phyloP scores from a whole-genome alignment of 2,888 invertebrate species.

The Campaea margaritaria region DNA sequence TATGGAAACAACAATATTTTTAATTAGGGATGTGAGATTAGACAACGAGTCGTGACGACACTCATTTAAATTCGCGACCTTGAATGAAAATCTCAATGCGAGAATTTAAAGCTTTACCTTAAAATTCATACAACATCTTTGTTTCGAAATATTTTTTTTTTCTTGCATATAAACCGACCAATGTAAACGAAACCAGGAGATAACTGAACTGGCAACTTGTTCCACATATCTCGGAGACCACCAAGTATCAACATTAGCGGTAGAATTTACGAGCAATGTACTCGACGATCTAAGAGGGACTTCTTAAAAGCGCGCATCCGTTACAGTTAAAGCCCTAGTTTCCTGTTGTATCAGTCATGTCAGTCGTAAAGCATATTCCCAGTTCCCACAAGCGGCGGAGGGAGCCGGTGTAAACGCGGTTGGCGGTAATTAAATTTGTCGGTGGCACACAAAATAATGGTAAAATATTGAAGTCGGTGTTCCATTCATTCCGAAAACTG shows the following conservation, averaged over 20 bases:
- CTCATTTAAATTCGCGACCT: too few species aligned
- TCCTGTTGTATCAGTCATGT: conserved; percentile 46
- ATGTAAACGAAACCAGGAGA: conserved; percentile 3
- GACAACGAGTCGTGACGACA: too few species aligned
- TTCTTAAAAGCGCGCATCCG: conserved; percentile 42
- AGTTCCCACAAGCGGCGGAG: conserved; percentile 56
- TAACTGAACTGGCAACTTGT: conserved; percentile 6
- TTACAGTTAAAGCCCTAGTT: conserved; percentile 41
- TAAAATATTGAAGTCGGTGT: conserved; percentile 42
- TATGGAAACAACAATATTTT: background rate
- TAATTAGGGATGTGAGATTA: too few species aligned
- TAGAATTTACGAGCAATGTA: conserved; percentile 38
- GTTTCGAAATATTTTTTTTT: background rate
- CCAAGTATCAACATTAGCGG: conserved; percentile 27
- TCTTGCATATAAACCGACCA: background rate
- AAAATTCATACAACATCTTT: background rate
- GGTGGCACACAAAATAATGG: conserved; percentile 44
- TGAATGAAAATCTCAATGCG: too few species aligned
- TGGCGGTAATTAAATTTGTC: conserved; percentile 56
- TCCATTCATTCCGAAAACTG: conserved; percentile 67
- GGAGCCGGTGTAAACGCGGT: conserved; percentile 45
- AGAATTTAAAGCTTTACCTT: too few species aligned
- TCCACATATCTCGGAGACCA: conserved; percentile 23
- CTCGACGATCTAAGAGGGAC: conserved; percentile 39
- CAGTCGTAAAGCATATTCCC: conserved; percentile 51